Percentiles rank a stretch among this genome's conserved stretches.
Evolutionary conservation across 2,888 invertebrate genomes (phyloP).

Genomic region (Panopea generosa): DNA sequence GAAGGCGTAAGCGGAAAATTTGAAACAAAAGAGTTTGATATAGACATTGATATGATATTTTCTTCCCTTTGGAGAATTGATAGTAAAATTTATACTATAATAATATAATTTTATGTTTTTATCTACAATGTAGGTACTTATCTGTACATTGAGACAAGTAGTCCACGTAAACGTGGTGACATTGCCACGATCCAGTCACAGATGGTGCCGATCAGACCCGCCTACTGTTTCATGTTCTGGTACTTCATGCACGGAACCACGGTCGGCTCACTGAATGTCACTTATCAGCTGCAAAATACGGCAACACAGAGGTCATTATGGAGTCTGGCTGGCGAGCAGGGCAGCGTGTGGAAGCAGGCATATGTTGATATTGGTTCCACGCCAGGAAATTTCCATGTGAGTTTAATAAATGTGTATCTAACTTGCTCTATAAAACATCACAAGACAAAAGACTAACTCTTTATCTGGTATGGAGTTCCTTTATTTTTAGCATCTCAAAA

Average conservation of each 20-base stretch:
- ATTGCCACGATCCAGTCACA: conserved; percentile 72
- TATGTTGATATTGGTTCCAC: conserved; percentile 63
- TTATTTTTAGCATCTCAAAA: too few relatives aligned
- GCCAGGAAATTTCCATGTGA: conserved; percentile 69
- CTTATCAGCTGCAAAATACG: conserved; percentile 47
- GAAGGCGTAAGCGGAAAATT: too few relatives aligned
- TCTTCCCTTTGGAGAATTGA: too few relatives aligned
- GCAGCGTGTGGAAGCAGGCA: conserved; percentile 73
- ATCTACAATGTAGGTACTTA: conserved; percentile 75
- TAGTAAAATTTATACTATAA: too few relatives aligned
- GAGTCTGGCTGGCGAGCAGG: conserved; percentile 72
- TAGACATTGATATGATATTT: too few relatives aligned
- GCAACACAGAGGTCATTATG: conserved; percentile 34
- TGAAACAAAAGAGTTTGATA: too few relatives aligned
- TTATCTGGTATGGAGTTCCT: too few relatives aligned
- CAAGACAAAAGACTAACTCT: too few relatives aligned
- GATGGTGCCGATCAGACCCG: conserved; percentile 56
- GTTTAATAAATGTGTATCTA: too few relatives aligned
- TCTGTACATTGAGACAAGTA: conserved; percentile 75
- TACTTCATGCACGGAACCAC: conserved; percentile 79
- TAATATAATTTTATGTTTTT: too few relatives aligned
- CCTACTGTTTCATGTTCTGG: conserved; percentile 81
- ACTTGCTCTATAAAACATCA: too few relatives aligned
- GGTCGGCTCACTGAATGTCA: conserved; percentile 77
- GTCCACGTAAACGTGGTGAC: conserved; percentile 70